Evolutionary conservation across 2,797 vertebrate genomes (phyloP), one percentile per base, ranked within the genome.

Genomic region (Clarias pachynema): DNA sequence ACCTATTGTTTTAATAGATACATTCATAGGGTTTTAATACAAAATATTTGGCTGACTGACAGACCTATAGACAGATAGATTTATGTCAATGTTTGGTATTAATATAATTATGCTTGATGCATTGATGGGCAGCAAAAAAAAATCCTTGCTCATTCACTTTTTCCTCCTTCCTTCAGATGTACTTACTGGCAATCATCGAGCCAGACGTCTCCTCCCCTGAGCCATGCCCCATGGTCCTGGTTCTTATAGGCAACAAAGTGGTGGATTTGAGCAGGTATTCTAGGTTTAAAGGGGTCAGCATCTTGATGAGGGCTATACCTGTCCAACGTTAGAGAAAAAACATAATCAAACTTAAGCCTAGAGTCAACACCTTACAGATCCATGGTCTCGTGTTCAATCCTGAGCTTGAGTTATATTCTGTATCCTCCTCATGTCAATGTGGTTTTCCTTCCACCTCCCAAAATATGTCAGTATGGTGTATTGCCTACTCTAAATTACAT

Each of bases 221-320:
- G 94, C 98, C 98, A 99, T 86, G 98, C 98, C 34, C 98, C 98
- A 0, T 99, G 97, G 89, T 99, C 97, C 93, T 99, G 97, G 92
- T 99, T 99, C 95, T 99, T 99, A 91, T 97, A 99, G 87, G 98
- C 97, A 1, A 96, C 95, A 79, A 99, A 99, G 89, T 90, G 93
- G 26, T 95, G 94, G 85, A 99, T 97, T 78, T 97, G 94, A n/a
- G 98, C 98, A 0, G 98, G 98, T 73, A 97, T 96, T 89, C 98
- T 95, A 80, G 98, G 97, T 92, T 99, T 99, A 90, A 97, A 93
- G 29, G 97, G 98, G 90, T 99, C 97, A 0, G 97, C 96, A 0
- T 98, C 97, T 91, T 97, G 94, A 92, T 99, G 98, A 0, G 98
- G 98, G 79, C 98, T 95, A 70, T 98, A 99, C 86, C 98, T 99